Evolutionary conservation across 2,888 invertebrate genomes (phyloP).

Genomic region (Heliconius aoede): DNA sequence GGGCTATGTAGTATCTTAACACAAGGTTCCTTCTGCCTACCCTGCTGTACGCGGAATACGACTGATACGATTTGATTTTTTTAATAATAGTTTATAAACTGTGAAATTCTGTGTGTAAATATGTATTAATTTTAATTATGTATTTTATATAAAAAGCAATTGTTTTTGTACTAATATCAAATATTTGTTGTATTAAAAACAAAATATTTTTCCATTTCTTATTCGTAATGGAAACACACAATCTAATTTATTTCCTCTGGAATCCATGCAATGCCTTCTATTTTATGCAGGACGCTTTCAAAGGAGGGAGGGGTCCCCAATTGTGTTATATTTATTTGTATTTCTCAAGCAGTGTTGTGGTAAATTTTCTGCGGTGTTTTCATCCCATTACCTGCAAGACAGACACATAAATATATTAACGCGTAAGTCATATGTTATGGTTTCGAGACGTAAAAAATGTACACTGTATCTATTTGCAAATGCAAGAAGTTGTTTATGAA

Average conservation of each 20-base stretch:
- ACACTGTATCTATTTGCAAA: conserved; percentile 9
- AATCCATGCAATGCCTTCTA: conserved; percentile 63
- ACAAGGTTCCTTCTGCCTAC: too few relatives aligned
- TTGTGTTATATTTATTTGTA: conserved; percentile 72
- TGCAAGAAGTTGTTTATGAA: conserved; percentile 23
- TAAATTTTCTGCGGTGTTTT: conserved; percentile 76
- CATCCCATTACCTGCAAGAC: conserved; percentile 81
- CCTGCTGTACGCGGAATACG: too few relatives aligned
- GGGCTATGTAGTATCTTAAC: too few relatives aligned
- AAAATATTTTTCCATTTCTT: neutral
- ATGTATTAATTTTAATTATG: too few relatives aligned
- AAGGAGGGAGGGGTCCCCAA: conserved; percentile 57
- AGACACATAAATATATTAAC: conserved; percentile 80
- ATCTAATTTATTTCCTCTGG: conserved; percentile 61
- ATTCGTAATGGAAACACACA: conserved; percentile 34
- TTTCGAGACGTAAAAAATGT: conserved; percentile 31
- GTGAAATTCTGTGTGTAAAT: too few relatives aligned
- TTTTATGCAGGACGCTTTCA: conserved; percentile 65
- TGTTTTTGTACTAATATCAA: too few relatives aligned
- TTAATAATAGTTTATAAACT: too few relatives aligned
- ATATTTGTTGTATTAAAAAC: too few relatives aligned
- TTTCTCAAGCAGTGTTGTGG: conserved; percentile 65
- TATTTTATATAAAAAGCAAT: too few relatives aligned
- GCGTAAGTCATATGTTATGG: conserved; percentile 67
- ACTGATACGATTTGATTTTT: too few relatives aligned